Conservation (phyloP, 2,797 vertebrate species). For the Cynodonichthys magdalenae region DNA sequence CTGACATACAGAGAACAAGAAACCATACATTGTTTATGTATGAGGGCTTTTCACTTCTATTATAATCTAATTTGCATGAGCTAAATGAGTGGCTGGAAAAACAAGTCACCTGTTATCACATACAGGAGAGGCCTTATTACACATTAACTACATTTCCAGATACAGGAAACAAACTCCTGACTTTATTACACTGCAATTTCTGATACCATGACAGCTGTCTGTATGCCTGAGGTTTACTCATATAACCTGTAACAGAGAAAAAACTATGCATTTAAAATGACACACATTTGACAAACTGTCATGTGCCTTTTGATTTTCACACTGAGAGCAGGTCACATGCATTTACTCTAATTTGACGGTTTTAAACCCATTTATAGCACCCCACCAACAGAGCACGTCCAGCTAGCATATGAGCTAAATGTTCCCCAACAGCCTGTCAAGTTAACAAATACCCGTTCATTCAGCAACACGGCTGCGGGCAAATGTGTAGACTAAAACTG, state of each 20-base stretch:
- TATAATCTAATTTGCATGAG: constrained; percentile 10
- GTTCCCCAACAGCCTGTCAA: constrained; percentile 1
- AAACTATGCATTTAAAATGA: neutral
- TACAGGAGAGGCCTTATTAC: constrained; percentile 29
- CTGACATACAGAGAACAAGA: constrained; percentile 12
- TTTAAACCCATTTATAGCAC: neutral
- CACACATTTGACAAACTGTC: constrained; percentile 33
- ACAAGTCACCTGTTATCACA: constrained; percentile 18
- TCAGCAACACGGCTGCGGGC: neutral
- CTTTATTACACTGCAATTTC: constrained; percentile 19
- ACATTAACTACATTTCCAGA: constrained; percentile 48
- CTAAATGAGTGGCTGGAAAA: neutral
- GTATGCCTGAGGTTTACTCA: constrained; percentile 21
- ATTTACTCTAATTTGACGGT: constrained; percentile 4
- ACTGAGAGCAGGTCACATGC: constrained; percentile 35
- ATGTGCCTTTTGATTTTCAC: constrained; percentile 17
- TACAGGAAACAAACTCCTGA: constrained; percentile 55
- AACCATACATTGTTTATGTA: constrained; percentile 4
- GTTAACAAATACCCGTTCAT: neutral
- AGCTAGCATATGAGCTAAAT: constrained; percentile 44
- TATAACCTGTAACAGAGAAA: neutral
- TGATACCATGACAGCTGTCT: constrained; percentile 31
- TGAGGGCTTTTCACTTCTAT: constrained; percentile 1
- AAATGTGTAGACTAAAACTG: neutral
- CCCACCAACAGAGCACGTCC: constrained; percentile 21